These are phyloP conservation scores for Hemiprocne comata DNA, from an alignment of 2,113 vertebrate species.

Conservation along the genomic window DNA sequence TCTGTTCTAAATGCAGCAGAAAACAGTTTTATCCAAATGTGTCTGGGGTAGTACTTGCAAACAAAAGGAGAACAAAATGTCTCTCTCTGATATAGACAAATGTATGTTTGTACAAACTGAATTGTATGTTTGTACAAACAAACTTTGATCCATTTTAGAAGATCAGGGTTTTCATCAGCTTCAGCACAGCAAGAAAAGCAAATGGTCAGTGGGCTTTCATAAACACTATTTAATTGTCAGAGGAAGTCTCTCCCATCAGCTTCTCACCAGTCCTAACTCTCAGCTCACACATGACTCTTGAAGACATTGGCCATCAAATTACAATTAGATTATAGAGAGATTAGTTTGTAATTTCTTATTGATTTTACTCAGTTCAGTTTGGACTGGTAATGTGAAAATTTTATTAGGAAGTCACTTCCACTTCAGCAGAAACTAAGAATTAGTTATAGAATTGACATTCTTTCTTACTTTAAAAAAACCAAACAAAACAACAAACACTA, in stretches of 20 bases:
- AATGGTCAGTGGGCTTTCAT: rapidly evolving
- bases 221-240: neutral
- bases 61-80: neutral
- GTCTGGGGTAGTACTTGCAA: neutral
- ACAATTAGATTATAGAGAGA: neutral
- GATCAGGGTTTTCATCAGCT: neutral
- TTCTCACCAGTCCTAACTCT: neutral
- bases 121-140: no score
- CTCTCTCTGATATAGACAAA: neutral
- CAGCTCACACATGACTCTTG: neutral
- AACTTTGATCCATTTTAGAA: neutral
- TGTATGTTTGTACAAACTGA: neutral
- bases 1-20: neutral
- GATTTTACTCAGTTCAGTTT: neutral
- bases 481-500: no score
- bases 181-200: neutral
- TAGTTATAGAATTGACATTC: neutral
- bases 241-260: neutral
- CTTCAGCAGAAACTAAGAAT: neutral
- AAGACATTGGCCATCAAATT: neutral
- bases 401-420: neutral
- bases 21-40: neutral
- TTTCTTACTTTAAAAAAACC: neutral
- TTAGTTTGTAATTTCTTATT: neutral
- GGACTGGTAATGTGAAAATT: neutral